These are phyloP conservation scores for Carettochelys insculpta DNA, from an alignment of 2,113 vertebrate genomes.

Conservation along the genomic window DNA sequence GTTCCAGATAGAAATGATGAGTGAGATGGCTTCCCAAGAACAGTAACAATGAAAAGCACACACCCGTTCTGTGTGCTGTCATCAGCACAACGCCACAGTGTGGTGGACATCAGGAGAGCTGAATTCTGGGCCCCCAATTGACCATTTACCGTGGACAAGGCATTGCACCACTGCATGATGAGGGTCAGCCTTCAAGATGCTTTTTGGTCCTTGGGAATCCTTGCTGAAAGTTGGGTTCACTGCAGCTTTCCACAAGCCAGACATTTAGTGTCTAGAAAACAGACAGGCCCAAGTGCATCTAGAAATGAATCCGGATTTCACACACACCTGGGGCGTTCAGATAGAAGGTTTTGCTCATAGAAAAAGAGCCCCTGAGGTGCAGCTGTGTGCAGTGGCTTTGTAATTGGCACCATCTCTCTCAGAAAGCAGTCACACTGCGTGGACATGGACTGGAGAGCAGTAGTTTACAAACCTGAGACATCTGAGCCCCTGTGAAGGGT, in stretches of 20 bases:
- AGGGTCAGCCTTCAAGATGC: background rate
- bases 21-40: too few relatives aligned
- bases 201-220: background rate
- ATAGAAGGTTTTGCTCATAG: background rate
- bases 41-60: too few relatives aligned
- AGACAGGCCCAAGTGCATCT: too few relatives aligned
- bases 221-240: background rate
- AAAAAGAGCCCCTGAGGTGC: rapidly evolving
- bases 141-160: background rate
- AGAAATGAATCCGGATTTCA: background rate
- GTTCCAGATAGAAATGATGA: too few relatives aligned
- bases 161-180: background rate
- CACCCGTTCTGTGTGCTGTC: background rate
- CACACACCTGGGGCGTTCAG: rapidly evolving
- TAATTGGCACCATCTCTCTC: background rate
- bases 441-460: background rate
- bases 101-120: background rate
- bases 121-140: background rate
- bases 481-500: background rate
- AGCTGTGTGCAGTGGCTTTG: background rate
- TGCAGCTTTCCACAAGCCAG: background rate
- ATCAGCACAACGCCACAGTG: rapidly evolving
- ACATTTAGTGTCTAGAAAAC: too few relatives aligned
- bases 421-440: background rate
- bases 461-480: background rate